Conservation (phyloP, 2,113 vertebrate genomes). For the Pollimyrus isidori region DNA sequence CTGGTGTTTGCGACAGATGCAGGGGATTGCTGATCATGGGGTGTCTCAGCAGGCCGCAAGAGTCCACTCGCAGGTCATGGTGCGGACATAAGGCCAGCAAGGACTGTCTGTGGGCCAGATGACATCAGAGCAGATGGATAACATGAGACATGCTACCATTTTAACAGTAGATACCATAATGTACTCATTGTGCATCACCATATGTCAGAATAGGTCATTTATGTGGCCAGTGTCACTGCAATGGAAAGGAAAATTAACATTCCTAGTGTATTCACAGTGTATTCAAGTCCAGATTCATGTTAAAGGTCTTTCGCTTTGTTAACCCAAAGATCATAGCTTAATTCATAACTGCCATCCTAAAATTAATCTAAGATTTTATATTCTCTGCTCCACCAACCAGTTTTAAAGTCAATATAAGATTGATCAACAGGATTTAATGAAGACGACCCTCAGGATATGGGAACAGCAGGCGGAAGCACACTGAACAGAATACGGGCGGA, state of each 20-base stretch:
- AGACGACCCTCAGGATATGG: background rate
- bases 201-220: background rate
- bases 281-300: background rate
- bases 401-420: background rate
- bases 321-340: background rate
- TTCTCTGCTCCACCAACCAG: background rate
- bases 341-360: background rate
- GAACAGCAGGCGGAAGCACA: background rate
- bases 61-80: conserved; percentile 24
- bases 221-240: background rate
- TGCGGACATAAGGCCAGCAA: conserved; percentile 22
- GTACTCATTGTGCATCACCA: background rate
- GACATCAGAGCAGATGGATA: background rate
- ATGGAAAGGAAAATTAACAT: background rate
- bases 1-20: conserved; percentile 28
- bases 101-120: background rate
- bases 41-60: too few relatives aligned
- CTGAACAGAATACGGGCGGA: too few relatives aligned
- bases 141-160: background rate
- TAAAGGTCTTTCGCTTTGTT: background rate
- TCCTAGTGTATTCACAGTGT: background rate
- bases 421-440: background rate
- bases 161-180: background rate
- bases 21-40: background rate
- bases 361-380: background rate